Percentiles rank a stretch among this genome's conserved stretches.
These are phyloP conservation scores for Idaea straminata DNA, from an alignment of 2,888 invertebrate species.

Conservation along the genomic window DNA sequence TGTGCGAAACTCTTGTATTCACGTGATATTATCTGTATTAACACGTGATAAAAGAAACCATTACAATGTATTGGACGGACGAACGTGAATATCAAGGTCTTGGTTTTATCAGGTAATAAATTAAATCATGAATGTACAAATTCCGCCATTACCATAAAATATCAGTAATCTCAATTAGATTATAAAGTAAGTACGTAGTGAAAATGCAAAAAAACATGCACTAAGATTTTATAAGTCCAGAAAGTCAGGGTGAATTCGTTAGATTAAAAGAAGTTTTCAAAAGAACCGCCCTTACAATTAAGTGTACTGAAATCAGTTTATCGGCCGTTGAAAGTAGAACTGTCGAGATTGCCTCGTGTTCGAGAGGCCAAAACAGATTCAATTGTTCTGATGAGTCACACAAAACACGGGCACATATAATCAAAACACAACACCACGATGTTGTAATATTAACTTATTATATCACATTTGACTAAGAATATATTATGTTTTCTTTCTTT, in stretches of 20 bases:
- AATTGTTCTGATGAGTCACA: not conserved
- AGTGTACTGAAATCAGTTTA: not conserved
- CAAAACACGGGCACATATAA: not conserved
- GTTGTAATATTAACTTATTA: not conserved
- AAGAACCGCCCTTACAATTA: not conserved
- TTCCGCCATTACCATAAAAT: not conserved
- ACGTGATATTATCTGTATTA: constrained; percentile 26
- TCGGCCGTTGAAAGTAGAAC: not conserved
- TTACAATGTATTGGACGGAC: constrained; percentile 21
- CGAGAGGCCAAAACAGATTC: not conserved
- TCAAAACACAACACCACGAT: not conserved
- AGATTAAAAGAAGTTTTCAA: not conserved
- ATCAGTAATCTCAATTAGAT: not conserved
- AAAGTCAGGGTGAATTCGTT: not conserved
- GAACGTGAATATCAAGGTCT: constrained; percentile 29
- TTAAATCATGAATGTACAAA: not conserved
- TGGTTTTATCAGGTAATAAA: constrained; percentile 12
- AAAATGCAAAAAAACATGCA: not conserved
- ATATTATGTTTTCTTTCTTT: constrained; percentile 54
- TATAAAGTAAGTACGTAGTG: not conserved
- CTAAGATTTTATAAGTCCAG: not conserved
- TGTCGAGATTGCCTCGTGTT: not conserved
- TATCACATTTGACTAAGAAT: constrained; percentile 14
- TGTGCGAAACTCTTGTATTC: constrained; percentile 9
- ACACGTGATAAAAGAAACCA: constrained; percentile 43